Base-by-base conservation (phyloP, 2,113 vertebrate genomes). In the Synodontis membranacea region DNA sequence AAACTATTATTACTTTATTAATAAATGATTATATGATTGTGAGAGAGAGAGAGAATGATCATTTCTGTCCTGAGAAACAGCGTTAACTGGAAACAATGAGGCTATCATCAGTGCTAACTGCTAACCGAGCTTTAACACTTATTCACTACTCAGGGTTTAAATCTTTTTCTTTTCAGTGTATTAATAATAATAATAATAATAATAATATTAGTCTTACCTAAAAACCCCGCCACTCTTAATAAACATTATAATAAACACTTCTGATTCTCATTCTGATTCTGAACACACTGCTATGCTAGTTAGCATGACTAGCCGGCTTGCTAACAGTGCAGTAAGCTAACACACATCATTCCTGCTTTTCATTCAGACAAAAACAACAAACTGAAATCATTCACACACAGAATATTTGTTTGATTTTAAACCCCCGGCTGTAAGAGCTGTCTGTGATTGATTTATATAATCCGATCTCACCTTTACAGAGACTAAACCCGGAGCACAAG, bases 401-500 rank as follows among this genome's bases (percentile, higher is more conserved):
- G 4, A 46, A 25, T 25, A 10, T 0, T 37, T 31, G 3, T 12
- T 31, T 31, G 3, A 2, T 31, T 44, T 50, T 50, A 12, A 50
- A 50, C 14, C 31, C 34, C n/a, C 17, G 8, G 0, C 17, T 72
- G 5, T 12, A n/a, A 14, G 15, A 14, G 1, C 6, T 34, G 8
- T 34, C 0, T 17, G 19, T 4, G 2, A 19, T 31, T 10, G 31
- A 31, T 37, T 79, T 3, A 14, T 5, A 12, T 1, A 23, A 1
- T 10, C n/a, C 10, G 5, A 28, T 56, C 86, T 91, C 91, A 95
- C 94, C 94, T 90, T 79, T 86, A 11, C 72, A 42, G 48, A 86
- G 34, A 52, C 44, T 31, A 82, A 89, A 28, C 72, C 37, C 75
- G 83, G 89, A 66, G 28, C 83, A 58, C 10, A 23, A 48, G 21